Base-by-base conservation (phyloP, 2,888 invertebrate genomes). In the Noctua janthina region DNA sequence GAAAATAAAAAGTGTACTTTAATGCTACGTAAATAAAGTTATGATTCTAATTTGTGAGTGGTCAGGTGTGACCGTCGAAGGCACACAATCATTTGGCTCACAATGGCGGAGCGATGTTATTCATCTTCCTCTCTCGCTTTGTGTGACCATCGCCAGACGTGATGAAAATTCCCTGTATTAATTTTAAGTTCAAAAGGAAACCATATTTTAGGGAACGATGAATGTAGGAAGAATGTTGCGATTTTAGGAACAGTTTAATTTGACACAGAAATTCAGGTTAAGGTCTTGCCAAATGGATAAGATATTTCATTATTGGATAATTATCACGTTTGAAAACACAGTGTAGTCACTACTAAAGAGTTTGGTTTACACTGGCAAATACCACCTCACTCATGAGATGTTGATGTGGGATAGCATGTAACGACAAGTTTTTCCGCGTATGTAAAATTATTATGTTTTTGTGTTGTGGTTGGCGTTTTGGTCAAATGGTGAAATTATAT, bases 11-110 rank as follows among this genome's bases (percentile, higher is more conserved):
- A 81, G 51, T 73, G 35, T 79, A 71, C 87, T 88, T 82, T 87
- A 83, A 79, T 71, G 43, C 59, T 56, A 78, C 73, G 56, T 74
- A 70, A 75, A 86, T 88, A 90, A 76, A 86, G 91, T 86, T 83
- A 68, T 79, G 76, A 83, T 80, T 91, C 56, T 81, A 86, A 84
- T 89, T 89, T 90, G 81, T 85, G 89, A 78, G 83, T 90, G 74
- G 82, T 83, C 83, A 85, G 87, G 86, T 88, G 88, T 88, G 85
- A 84, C 83, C 84, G 84, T 77, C 82, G 87, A 87, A 87, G 86
- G 87, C 89, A 90, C 85, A 89, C 87, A 90, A 92, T 91, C 86
- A 89, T 88, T 87, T 85, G 70, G 79, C 81, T 83, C 82, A 92
- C 90, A 90, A 90, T 87, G 78, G 86, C 76, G 76, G 79, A 85